phyloP scores from a whole-genome alignment of 2,113 vertebrate genomes.

The Fukomys damarensis region DNA sequence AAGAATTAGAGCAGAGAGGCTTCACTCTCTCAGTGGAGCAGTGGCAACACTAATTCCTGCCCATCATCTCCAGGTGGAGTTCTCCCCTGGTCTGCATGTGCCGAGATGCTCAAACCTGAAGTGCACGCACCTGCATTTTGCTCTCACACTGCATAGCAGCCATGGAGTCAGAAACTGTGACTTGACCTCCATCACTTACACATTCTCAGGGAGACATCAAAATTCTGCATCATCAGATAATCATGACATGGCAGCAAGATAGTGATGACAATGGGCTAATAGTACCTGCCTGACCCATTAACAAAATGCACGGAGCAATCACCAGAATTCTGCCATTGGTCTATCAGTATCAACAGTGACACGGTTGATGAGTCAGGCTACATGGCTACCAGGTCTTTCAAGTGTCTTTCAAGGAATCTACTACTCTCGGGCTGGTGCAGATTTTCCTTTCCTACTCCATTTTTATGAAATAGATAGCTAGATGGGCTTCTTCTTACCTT shows the following conservation, averaged over 20 bases:
- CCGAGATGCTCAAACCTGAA: background rate
- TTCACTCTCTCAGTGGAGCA: background rate
- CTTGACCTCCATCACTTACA: no score
- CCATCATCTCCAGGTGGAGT: rapidly evolving
- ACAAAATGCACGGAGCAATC: background rate
- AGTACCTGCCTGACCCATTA: background rate
- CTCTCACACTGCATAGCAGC: background rate
- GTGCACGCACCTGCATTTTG: background rate
- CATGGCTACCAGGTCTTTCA: no score
- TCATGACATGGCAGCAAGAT: background rate
- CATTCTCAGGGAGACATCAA: background rate
- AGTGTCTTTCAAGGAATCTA: background rate
- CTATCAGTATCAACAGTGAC: background rate
- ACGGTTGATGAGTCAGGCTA: no score
- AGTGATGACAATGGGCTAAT: background rate
- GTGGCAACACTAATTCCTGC: no score
- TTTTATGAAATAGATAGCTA: background rate
- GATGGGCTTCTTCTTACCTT: background rate
- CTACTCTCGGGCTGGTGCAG: background rate
- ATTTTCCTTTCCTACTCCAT: rapidly evolving
- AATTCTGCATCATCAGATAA: background rate
- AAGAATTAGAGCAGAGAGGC: background rate
- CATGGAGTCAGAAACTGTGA: rapidly evolving
- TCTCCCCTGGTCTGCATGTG: background rate
- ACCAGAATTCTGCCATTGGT: background rate